A percentile compares a stretch with the other conserved stretches of the same genome.
Evolutionary conservation across 2,797 vertebrate genomes (phyloP).

Genomic region (Serranus cabrilla): DNA sequence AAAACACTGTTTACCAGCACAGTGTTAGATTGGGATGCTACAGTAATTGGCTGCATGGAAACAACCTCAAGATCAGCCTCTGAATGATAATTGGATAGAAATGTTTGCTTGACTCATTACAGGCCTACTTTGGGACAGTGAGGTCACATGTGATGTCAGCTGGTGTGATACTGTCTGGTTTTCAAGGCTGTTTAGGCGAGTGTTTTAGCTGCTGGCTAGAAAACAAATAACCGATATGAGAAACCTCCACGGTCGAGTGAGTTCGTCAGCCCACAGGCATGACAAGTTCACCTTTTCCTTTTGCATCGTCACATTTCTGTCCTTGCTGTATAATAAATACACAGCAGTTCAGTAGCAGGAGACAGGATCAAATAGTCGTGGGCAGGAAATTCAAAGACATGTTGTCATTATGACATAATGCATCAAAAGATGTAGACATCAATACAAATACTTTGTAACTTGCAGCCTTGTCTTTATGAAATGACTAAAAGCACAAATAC

Average conservation of each 20-base stretch:
- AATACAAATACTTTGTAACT: neutral
- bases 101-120: neutral
- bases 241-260: neutral
- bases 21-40: too few species aligned
- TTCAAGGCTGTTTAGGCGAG: slow-evolving; percentile 21
- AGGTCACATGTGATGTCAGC: slow-evolving; percentile 2
- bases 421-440: slow-evolving; percentile 1
- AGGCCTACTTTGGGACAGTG: neutral
- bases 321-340: neutral
- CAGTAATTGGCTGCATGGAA: neutral
- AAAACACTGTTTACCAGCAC: too few species aligned
- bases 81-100: neutral
- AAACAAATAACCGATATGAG: slow-evolving; percentile 11
- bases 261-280: neutral
- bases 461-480: neutral
- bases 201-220: slow-evolving; percentile 17
- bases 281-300: neutral
- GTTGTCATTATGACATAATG: slow-evolving; percentile 3
- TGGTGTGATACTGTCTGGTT: slow-evolving; percentile 12
- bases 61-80: neutral
- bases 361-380: neutral
- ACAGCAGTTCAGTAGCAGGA: slow-evolving; percentile 1
- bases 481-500: neutral
- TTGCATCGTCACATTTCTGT: neutral
- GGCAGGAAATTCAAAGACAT: neutral